These are phyloP conservation scores for Mythimna loreyi DNA, from an alignment of 2,888 invertebrate genomes.

Conservation along the genomic window DNA sequence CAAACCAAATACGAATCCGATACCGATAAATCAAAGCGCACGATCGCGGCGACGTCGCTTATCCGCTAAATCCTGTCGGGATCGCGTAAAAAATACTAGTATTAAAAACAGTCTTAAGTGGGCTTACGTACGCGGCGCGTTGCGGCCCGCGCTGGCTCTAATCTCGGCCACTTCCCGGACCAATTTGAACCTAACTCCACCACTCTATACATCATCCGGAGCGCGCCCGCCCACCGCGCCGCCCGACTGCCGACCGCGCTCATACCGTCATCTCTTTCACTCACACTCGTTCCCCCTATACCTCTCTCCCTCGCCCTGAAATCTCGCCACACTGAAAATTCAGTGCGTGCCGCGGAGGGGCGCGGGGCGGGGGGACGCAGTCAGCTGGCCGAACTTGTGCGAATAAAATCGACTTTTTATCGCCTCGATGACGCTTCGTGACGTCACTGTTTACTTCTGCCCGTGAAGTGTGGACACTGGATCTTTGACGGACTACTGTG, in stretches of 20 bases:
- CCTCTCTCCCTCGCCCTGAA: conserved; percentile 80
- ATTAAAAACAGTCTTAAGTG: conserved; percentile 94
- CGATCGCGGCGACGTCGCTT: conserved; percentile 89
- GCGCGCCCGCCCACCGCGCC: conserved; percentile 89
- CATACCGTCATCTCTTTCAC: conserved; percentile 77
- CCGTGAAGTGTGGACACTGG: conserved; percentile 79
- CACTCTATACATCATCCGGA: conserved; percentile 93
- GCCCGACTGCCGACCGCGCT: conserved; percentile 72
- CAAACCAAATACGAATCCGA: conserved; percentile 86
- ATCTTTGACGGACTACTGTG: conserved; percentile 77
- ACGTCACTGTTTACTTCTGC: conserved; percentile 90
- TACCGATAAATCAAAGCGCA: conserved; percentile 91
- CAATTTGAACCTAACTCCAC: conserved; percentile 94
- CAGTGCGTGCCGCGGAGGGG: conserved; percentile 78
- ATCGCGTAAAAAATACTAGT: conserved; percentile 92
- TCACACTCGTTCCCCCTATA: conserved; percentile 50
- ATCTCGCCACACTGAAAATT: conserved; percentile 87
- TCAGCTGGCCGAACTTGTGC: conserved; percentile 91
- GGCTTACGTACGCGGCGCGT: conserved; percentile 92
- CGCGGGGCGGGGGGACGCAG: conserved; percentile 81
- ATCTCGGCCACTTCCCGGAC: conserved; percentile 94
- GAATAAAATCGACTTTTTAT: conserved; percentile 91
- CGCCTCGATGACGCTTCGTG: conserved; percentile 89
- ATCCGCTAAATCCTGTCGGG: conserved; percentile 91
- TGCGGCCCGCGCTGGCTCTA: conserved; percentile 92